A percentile compares a stretch with the other conserved stretches of the same genome.
phyloP scores from a whole-genome alignment of 2,113 vertebrate species.

The Phocoena sinus region DNA sequence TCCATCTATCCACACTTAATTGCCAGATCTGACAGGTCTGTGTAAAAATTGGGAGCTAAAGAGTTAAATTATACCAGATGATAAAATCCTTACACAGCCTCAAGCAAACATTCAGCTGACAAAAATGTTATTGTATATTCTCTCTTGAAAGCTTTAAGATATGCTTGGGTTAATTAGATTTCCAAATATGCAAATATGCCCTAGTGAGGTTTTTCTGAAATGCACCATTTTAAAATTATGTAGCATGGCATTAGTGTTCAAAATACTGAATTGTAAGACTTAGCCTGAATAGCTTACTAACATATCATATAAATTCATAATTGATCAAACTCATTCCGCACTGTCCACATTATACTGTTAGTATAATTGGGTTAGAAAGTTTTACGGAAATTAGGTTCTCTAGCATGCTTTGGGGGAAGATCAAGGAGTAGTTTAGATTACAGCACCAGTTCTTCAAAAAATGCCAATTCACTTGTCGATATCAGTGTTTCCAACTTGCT shows the following conservation, averaged over 20 bases:
- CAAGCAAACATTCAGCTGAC: conserved; percentile 66
- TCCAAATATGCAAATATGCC: conserved; percentile 73
- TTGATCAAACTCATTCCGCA: conserved; percentile 71
- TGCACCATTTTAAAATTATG: conserved; percentile 62
- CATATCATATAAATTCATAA: conserved; percentile 72
- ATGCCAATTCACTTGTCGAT: conserved; percentile 28
- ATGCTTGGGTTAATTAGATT: conserved; percentile 73
- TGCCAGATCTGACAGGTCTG: neutral
- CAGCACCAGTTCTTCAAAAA: conserved; percentile 58
- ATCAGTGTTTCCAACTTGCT: neutral
- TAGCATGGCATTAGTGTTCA: conserved; percentile 61
- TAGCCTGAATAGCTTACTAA: conserved; percentile 65
- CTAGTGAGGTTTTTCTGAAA: conserved; percentile 67
- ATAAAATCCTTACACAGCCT: conserved; percentile 56
- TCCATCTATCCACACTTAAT: neutral
- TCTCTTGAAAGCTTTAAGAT: conserved; percentile 65
- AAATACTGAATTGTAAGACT: conserved; percentile 61
- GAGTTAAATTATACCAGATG: conserved; percentile 47
- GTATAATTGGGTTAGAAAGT: conserved; percentile 71
- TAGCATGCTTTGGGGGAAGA: conserved; percentile 60
- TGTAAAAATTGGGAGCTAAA: neutral
- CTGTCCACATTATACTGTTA: conserved; percentile 70
- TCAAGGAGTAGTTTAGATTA: conserved; percentile 69
- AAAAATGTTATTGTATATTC: conserved; percentile 69
- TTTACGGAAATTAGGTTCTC: conserved; percentile 66